Evolutionary conservation across 2,888 invertebrate genomes (phyloP), one percentile per base, ranked within the genome.

Genomic region (Ormyrus thymus): DNA sequence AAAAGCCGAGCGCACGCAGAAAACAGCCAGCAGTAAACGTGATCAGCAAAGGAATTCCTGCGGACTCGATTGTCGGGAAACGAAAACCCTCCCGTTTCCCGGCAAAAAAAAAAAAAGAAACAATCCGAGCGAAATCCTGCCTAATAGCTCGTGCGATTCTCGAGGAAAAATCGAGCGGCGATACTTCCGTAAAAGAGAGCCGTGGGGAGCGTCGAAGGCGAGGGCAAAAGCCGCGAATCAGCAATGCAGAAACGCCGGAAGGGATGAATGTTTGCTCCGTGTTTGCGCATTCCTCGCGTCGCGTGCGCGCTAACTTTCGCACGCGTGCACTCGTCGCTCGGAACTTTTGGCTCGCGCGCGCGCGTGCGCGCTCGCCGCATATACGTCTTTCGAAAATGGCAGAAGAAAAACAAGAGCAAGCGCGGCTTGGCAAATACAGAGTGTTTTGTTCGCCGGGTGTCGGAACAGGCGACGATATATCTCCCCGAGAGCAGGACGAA

Each of bases 361-460:
- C 11, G 3, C 7, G 13, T 29, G 43, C 13, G 15, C 51, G 29
- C 15, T 4, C 29, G 50, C 15, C 29, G 50, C 46, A n/a, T 45
- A 15, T 45, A 15, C n/a, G 66, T 29, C 13, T 74, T 65, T 73
- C 56, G 48, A 46, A 53, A 71, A 72, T 55, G 45, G 10, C 45
- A 45, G 15, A 55, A 43, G 71, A 11, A 53, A 62, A 72, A 72
- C 53, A 72, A 51, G 61, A n/a, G 7, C 29, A 29, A 29, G 29
- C 29, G 46, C 58, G 7, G 29, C 53, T 58, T 48, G 69, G 69
- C 58, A 69, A 69, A 69, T 56, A 48, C 56, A 15, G 46, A 71
- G 72, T 62, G 51, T 62, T 70, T 59, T 70, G 50, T 70, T 29
- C 70, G 50, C 9, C 29, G 29, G 50, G 59, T 11, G 58, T 6